Conservation (phyloP, 2,888 invertebrate genomes). For the Seira musarum region DNA sequence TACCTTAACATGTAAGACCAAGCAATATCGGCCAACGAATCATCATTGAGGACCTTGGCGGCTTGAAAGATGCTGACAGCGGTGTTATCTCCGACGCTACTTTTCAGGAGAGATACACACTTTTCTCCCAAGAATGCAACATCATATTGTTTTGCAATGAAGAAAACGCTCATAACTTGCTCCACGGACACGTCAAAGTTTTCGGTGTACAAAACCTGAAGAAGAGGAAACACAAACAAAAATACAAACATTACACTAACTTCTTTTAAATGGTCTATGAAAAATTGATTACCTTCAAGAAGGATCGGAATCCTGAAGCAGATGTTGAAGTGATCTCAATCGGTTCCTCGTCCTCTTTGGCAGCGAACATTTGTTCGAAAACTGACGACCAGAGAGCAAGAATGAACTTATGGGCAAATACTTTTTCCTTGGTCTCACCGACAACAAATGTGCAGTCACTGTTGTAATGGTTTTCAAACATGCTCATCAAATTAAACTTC, state of each 20-base stretch:
- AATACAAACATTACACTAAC: not conserved
- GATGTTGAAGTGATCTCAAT: constrained; percentile 58
- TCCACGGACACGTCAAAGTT: constrained; percentile 65
- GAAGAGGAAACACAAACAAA: not conserved
- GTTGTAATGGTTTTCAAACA: constrained; percentile 62
- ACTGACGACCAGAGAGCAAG: constrained; percentile 55
- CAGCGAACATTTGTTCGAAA: constrained; percentile 59
- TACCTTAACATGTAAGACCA: constrained; percentile 61
- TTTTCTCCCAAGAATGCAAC: constrained; percentile 63
- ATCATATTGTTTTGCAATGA: constrained; percentile 62
- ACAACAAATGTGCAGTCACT: constrained; percentile 60
- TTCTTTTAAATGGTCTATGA: not conserved
- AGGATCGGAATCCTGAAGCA: constrained; percentile 59
- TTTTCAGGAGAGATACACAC: constrained; percentile 60
- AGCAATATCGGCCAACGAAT: constrained; percentile 60
- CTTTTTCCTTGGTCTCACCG: constrained; percentile 57
- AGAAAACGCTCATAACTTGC: constrained; percentile 65
- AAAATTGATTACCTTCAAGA: constrained; percentile 53
- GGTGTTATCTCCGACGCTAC: constrained; percentile 64
- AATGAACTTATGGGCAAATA: constrained; percentile 63
- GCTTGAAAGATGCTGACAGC: constrained; percentile 64
- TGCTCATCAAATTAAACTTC: constrained; percentile 62
- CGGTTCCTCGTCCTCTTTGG: constrained; percentile 53
- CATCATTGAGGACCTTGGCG: constrained; percentile 63
- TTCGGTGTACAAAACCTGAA: constrained; percentile 64